phyloP scores from a whole-genome alignment of 2,797 vertebrate species.

The Poliocrania exsul region DNA sequence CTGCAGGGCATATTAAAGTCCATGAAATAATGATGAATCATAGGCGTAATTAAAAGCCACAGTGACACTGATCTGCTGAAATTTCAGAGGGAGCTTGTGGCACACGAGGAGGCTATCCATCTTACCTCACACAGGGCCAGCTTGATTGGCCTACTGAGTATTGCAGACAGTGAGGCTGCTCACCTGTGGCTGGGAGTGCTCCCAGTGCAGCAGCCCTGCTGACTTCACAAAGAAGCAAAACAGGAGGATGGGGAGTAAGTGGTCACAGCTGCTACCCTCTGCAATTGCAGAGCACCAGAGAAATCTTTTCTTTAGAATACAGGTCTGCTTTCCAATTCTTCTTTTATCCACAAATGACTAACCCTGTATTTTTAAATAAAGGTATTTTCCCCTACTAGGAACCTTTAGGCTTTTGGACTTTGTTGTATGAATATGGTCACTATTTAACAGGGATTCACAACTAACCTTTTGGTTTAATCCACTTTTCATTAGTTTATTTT shows the following conservation, averaged over 20 bases:
- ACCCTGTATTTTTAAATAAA: not conserved
- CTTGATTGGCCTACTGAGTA: slow-evolving; percentile 95
- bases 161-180: slow-evolving; percentile 82
- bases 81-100: slow-evolving; percentile 86
- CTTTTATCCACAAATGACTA: not conserved
- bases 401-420: not conserved
- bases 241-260: slow-evolving; percentile 49
- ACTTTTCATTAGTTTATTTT: not conserved
- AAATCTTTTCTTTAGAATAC: slow-evolving; percentile 37
- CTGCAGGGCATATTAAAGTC: slow-evolving; percentile 87
- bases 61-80: slow-evolving; percentile 87
- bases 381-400: not conserved
- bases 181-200: slow-evolving; percentile 89
- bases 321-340: not conserved
- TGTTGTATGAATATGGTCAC: not conserved
- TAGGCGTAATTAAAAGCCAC: slow-evolving; percentile 92
- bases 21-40: slow-evolving; percentile 95
- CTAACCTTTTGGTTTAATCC: not conserved
- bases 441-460: not conserved
- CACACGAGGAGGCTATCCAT: slow-evolving; percentile 80
- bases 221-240: slow-evolving; percentile 73
- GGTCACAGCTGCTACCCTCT: slow-evolving; percentile 62
- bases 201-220: slow-evolving; percentile 85
- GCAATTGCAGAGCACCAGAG: slow-evolving; percentile 3
- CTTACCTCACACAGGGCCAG: slow-evolving; percentile 83